Evolutionary conservation across 2,888 invertebrate genomes (phyloP), one percentile per base, ranked within the genome.

Genomic region (Apamea sordens): DNA sequence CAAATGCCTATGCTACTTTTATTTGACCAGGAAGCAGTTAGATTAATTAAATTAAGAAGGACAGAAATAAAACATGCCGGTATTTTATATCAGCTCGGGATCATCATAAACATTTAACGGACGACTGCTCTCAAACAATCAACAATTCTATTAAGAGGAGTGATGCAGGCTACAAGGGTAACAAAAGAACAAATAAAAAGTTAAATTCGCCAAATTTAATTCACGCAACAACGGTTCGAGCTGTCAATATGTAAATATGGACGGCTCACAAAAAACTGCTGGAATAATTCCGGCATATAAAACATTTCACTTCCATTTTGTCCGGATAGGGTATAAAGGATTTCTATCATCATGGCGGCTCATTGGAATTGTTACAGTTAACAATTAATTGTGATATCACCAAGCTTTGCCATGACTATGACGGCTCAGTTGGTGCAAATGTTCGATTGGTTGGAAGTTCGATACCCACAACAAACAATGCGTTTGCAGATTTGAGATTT

Each of bases 211-310:
- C 65, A 73, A 85, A 82, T 88, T 89, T 80, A 89, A 88, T 85
- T 89, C 73, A 79, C 76, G 76, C 77, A 76, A 79, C 81, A 82
- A 61, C 77, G 85, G 73, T 69, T 71, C 28, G 77, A 65, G 80
- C 85, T 74, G 87, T 89, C 86, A 83, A 79, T 88, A 89, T 88
- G 88, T 85, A 83, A 89, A 88, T 88, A 80, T 79, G 79, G 70
- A 76, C 41, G 63, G 73, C 41, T 79, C 81, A 72, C 80, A 78
- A 79, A 80, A 76, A 80, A 79, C 79, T 69, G 80, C 44, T 69
- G 65, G 77, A 74, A 81, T 85, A 80, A 82, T 86, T 78, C 56
- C 74, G n/a, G 65, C 36, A 72, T 44, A 83, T 75, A 78, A 76
- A 83, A 86, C 70, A 79, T 75, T 86, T 77, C 67, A 64, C 69